Percentiles rank a stretch among this genome's conserved stretches.
Evolutionary conservation across 1,140 invertebrate species (phyloP).

Genomic region (Plectus sambesii): DNA sequence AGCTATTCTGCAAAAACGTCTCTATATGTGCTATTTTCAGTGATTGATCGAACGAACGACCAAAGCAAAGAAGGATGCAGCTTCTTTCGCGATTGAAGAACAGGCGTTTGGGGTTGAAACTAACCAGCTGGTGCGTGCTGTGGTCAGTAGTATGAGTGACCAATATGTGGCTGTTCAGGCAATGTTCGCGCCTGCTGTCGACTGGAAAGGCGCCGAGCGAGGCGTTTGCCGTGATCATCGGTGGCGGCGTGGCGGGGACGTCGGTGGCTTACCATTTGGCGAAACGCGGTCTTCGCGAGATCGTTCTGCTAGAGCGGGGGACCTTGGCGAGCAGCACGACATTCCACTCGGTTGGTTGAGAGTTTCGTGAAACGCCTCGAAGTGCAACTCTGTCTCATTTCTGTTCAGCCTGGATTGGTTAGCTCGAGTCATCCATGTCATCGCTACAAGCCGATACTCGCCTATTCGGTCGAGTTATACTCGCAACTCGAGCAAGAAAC

Average conservation of each 20-base stretch:
- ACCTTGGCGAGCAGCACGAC: no score
- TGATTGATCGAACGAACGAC: no score
- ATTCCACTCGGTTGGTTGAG: conserved; percentile 21
- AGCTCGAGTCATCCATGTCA: conserved; percentile 36
- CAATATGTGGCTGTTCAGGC: no score
- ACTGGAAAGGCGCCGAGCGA: no score
- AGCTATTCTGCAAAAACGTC: no score
- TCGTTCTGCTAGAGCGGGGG: conserved; percentile 34
- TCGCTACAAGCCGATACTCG: conserved; percentile 36
- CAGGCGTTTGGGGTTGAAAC: no score
- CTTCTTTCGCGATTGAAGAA: no score
- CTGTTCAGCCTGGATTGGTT: conserved; percentile 26
- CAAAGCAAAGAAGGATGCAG: no score
- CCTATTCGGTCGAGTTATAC: conserved; percentile 38
- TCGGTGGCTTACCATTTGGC: conserved; percentile 41
- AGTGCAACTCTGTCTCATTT: conserved; percentile 1
- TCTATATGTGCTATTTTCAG: no score
- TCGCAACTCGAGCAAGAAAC: conserved; percentile 34
- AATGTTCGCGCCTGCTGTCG: no score
- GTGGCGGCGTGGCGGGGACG: conserved; percentile 34
- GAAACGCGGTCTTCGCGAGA: conserved; percentile 37
- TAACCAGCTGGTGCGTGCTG: no score
- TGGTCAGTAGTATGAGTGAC: no score
- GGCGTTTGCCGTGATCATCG: conserved; percentile 36
- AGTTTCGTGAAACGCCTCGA: conserved; percentile 3